Percentiles rank a stretch among this genome's conserved stretches.
phyloP scores from a whole-genome alignment of 2,113 vertebrate species.

The Ploceus nigricollis region DNA sequence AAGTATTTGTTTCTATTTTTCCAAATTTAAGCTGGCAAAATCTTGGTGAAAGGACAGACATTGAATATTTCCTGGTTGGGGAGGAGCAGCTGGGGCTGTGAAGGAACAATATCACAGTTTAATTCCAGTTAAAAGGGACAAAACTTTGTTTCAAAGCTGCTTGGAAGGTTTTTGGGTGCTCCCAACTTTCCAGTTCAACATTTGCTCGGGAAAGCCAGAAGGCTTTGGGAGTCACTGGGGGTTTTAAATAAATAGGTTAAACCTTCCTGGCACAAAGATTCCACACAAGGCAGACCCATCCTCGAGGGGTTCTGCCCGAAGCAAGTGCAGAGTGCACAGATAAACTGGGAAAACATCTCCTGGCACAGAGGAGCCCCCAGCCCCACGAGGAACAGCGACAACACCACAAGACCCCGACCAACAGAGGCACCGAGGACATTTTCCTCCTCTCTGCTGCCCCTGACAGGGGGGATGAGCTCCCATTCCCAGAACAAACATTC shows the following conservation, averaged over 20 bases:
- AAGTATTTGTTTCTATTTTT: neutral
- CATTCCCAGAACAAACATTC: rapidly evolving
- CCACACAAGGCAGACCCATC: neutral
- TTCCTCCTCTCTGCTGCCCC: neutral
- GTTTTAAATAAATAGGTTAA: neutral
- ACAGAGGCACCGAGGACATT: neutral
- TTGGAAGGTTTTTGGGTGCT: neutral
- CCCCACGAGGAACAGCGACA: neutral
- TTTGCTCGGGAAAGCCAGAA: neutral
- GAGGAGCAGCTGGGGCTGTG: neutral
- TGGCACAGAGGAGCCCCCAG: neutral
- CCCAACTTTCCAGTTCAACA: neutral
- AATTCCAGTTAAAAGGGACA: neutral
- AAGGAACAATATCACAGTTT: neutral
- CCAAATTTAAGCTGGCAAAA: neutral
- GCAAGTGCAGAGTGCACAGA: rapidly evolving
- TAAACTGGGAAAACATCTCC: neutral
- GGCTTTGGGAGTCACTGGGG: neutral
- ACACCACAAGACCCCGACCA: rapidly evolving
- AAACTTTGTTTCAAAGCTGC: neutral
- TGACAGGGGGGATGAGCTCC: rapidly evolving
- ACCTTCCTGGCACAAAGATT: neutral
- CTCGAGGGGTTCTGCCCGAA: neutral
- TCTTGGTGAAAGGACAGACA: neutral
- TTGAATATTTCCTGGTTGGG: neutral